Evolutionary conservation across 2,113 vertebrate genomes (phyloP).

Genomic region (Alouatta palliata): DNA sequence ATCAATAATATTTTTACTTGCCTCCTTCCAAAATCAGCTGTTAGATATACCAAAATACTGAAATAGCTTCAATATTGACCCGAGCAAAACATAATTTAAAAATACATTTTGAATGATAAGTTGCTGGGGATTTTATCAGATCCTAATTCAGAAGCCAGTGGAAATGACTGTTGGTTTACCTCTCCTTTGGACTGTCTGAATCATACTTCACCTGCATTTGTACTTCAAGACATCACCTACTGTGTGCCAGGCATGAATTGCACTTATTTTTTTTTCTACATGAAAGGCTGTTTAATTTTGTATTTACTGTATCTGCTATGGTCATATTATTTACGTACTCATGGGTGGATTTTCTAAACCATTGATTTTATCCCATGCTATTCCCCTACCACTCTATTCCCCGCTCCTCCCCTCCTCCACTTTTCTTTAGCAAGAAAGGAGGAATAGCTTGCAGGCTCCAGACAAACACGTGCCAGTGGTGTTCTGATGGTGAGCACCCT

Average conservation of each 20-base stretch:
- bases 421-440: neutral
- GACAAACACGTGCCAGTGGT: neutral
- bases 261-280: rapidly evolving
- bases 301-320: neutral
- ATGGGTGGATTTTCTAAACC: neutral
- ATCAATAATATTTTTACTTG: neutral
- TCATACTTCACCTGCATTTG: neutral
- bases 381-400: neutral
- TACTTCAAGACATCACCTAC: neutral
- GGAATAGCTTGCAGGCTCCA: neutral
- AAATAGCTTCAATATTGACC: neutral
- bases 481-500: neutral
- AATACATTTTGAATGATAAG: neutral
- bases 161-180: neutral
- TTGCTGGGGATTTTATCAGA: neutral
- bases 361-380: neutral
- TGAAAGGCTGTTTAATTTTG: neutral
- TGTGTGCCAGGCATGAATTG: neutral
- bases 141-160: neutral
- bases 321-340: neutral
- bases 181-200: neutral
- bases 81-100: neutral
- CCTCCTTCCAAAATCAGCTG: neutral
- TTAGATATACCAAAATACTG: neutral
- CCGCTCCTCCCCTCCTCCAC: rapidly evolving